Base-by-base conservation (phyloP, 1,140 invertebrate species). In the Dreissena polymorpha region DNA sequence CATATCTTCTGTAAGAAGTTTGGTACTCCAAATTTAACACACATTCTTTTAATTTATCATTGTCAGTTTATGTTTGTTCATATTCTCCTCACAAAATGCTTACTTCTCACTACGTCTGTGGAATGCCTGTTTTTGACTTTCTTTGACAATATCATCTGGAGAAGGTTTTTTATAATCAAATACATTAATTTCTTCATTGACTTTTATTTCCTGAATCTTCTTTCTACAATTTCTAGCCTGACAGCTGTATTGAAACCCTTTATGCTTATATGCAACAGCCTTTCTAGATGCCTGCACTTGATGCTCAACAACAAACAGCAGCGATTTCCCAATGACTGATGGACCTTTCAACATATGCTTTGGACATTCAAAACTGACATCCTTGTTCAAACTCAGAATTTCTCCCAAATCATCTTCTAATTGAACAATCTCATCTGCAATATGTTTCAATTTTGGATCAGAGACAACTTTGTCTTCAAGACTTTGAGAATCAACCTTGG, bases 151-250 rank as follows among this genome's bases (percentile, higher is more conserved):
- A 88, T 93, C 94, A 91, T 95, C 95, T 27, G 95, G 95, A 0
- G 95, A 96, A 3, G 94, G 94, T 69, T 92, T 93, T 55, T 93
- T 92, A 92, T 96, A 96, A 74, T 94, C 93, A 91, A 95, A 94
- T 60, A 86, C 84, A 64, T 74, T 80, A 16, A 91, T 83, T 21
- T 75, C 57, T 12, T 86, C 16, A 23, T 85, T 27, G 25, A 84
- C 8, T 39, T 39, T 39, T 39, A 39, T 23, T 12, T 51, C 57
- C 65, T 16, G 25, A 14, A 63, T 69, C 12, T 71, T 49, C 23
- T 23, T 23, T 13, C 67, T 68, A 16, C 79, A 29, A 63, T 83
- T 69, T 29, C 74, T 84, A 21, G 73, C 86, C 82, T 90, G 89
- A 21, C 60, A 72, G 14, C 23, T 79, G 63, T 85, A 90, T 21